Evolutionary conservation across 1,140 invertebrate genomes (phyloP), one percentile per base, ranked within the genome.

Genomic region (Atta texana): DNA sequence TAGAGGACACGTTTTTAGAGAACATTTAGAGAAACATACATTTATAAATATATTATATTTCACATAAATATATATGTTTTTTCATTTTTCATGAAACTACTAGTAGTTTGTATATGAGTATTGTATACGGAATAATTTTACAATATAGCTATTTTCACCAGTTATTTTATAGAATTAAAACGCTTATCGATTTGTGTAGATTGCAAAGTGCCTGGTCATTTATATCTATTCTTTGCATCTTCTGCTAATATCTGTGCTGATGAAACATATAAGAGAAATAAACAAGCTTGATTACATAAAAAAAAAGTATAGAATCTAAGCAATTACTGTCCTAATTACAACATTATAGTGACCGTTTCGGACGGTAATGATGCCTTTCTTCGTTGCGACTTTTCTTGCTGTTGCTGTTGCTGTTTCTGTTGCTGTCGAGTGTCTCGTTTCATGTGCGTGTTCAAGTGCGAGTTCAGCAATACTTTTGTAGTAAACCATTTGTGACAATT

Each of bases 401-500:
- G 81, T 24, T 91, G 89, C 5, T 91, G 88, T 4, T 92, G 88
- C 14, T 91, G 90, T 4, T 92, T 89, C 12, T 91, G 88, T 8
- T 92, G 88, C 14, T 92, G 90, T 0, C 94, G 80, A 0, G 94
- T 94, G 94, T 63, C 95, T 95, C 0, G 94, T 94, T 95, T 95
- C 0, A 94, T 94, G 77, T 95, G 95, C 0, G 94, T 95, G 64
- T 95, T 95, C 0, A 95, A 68, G 59, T 95, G 95, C 0, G 94
- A 95, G 85, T 95, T 95, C 18, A 95, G 86, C 95, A 95, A 95
- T 0, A 94, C 95, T 80, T 95, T 95, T 8, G 93, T 94, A 44
- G 94, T 94, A 34, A 95, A 95, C 1, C 94, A 95, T 75, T 95
- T 96, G 59, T 95, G 92, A 90, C 97, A 97, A 55, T 95, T 94